A percentile compares a stretch with the other conserved stretches of the same genome.
These are phyloP conservation scores for Kradibia gibbosae DNA, from an alignment of 1,140 invertebrate species.

Conservation along the genomic window DNA sequence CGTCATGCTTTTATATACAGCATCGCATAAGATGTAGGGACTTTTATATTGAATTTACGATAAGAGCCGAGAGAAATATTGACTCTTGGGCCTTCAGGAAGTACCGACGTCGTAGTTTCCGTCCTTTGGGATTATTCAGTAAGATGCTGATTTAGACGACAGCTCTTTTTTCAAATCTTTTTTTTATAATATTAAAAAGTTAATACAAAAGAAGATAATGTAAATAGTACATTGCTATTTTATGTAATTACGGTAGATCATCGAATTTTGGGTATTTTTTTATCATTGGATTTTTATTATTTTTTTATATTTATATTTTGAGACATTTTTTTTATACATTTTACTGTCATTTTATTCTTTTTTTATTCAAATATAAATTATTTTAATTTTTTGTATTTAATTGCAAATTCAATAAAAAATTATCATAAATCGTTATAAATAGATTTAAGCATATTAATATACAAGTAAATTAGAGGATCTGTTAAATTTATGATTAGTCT, in stretches of 20 bases:
- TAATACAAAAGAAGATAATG: background rate
- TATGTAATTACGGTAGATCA: background rate
- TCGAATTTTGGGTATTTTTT: background rate
- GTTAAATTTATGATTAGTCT: no score
- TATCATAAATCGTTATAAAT: no score
- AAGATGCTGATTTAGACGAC: constrained; percentile 40
- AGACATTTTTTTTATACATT: no score
- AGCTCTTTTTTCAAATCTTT: constrained; percentile 47
- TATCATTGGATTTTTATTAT: background rate
- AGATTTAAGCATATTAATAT: no score
- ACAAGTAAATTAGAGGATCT: no score
- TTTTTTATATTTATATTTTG: no score
- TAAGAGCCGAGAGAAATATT: constrained; percentile 52
- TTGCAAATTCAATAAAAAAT: no score
- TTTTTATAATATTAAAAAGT: constrained; percentile 34
- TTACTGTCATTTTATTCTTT: no score
- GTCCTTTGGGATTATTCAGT: constrained; percentile 45
- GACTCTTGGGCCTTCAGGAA: constrained; percentile 47
- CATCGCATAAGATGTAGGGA: constrained; percentile 65
- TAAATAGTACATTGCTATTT: background rate
- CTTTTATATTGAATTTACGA: constrained; percentile 53
- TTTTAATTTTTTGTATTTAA: no score
- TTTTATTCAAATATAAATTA: no score
- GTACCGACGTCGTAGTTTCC: background rate
- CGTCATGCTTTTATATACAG: constrained; percentile 66